A percentile compares a stretch with the other conserved stretches of the same genome.
phyloP scores from a whole-genome alignment of 30 jellyfish, hydroid and myxozoan genomes.

The Cassiopea andromeda region DNA sequence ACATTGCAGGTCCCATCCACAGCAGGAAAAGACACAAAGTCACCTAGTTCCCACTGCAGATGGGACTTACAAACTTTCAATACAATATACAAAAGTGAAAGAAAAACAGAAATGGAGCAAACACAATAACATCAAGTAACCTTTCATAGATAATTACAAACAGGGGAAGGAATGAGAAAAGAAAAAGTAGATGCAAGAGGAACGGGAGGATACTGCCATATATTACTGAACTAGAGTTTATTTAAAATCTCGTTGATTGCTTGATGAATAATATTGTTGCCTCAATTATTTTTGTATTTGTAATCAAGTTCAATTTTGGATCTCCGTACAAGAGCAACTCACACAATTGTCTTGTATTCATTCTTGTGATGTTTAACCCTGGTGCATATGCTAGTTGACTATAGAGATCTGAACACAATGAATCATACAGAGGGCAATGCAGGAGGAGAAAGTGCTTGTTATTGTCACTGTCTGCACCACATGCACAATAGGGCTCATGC shows the following conservation, averaged over 20 bases:
- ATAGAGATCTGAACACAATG: neutral
- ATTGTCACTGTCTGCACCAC: slow-evolving; percentile 10
- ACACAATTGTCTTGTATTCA: neutral
- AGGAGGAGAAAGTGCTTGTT: slow-evolving; percentile 23
- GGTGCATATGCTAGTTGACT: slow-evolving; percentile 14
- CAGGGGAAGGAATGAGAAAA: neutral
- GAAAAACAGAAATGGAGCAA: no score
- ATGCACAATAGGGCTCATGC: slow-evolving; percentile 2
- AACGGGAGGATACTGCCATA: no score
- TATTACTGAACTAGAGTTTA: neutral
- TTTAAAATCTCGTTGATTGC: neutral
- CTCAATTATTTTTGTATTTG: neutral
- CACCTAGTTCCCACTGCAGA: neutral
- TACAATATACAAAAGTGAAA: neutral
- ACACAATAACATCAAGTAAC: neutral
- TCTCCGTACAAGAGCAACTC: neutral
- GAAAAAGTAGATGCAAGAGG: neutral
- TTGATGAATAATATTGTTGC: neutral
- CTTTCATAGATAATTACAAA: neutral
- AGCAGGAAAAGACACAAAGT: neutral
- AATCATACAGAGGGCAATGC: slow-evolving; percentile 40
- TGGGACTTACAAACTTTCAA: neutral
- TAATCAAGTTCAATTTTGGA: neutral
- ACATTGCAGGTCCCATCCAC: neutral
- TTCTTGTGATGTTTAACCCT: neutral